Conservation (phyloP, 2,113 vertebrate genomes). For the Gulo gulo region DNA sequence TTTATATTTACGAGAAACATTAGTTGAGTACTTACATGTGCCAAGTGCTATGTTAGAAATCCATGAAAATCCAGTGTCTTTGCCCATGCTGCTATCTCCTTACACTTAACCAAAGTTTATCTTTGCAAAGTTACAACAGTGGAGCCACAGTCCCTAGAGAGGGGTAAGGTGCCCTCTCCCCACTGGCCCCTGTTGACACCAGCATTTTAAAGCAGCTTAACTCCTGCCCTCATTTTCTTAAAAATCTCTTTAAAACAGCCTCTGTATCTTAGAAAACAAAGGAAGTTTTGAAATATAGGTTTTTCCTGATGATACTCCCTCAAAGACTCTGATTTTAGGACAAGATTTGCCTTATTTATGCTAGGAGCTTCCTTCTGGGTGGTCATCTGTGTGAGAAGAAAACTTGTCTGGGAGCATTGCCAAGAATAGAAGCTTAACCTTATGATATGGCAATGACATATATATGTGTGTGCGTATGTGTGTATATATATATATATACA, state of each 20-base stretch:
- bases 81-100: neutral
- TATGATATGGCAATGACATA: neutral
- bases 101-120: neutral
- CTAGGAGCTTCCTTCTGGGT: neutral
- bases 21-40: neutral
- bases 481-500: accelerated
- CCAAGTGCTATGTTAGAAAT: neutral
- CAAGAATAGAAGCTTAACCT: neutral
- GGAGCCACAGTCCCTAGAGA: neutral
- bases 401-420: neutral
- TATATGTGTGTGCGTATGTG: neutral
- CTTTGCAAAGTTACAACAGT: neutral
- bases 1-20: neutral
- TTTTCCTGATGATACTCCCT: neutral
- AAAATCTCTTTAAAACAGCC: neutral
- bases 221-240: neutral
- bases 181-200: too few relatives aligned
- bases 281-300: neutral
- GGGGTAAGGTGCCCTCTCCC: neutral
- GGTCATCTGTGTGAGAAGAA: neutral
- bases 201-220: neutral
- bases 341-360: neutral
- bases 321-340: neutral
- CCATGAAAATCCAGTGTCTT: neutral
- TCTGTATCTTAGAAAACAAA: neutral